phyloP scores from a whole-genome alignment of 2,113 vertebrate species.

The Prionailurus viverrinus region DNA sequence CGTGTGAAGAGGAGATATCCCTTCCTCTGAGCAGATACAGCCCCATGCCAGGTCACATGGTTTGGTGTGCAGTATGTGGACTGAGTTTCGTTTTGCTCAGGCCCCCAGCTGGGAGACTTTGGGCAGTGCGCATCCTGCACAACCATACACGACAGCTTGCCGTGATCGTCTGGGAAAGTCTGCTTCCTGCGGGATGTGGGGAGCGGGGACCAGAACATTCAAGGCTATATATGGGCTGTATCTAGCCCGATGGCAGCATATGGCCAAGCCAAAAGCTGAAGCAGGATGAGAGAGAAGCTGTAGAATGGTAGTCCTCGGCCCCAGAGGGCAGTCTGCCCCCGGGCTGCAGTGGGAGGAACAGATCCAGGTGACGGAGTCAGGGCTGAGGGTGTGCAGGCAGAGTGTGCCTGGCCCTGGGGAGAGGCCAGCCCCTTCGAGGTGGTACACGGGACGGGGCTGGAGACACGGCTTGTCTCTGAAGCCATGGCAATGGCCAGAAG shows the following conservation, averaged over 20 bases:
- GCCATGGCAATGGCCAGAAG: background rate
- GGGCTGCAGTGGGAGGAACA: background rate
- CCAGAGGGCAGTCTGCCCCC: no score
- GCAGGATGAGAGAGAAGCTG: background rate
- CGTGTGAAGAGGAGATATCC: background rate
- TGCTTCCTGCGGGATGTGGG: background rate
- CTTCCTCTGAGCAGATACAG: background rate
- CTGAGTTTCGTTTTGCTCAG: background rate
- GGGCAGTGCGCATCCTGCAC: background rate
- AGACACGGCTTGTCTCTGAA: background rate
- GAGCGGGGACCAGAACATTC: background rate
- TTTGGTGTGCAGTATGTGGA: background rate
- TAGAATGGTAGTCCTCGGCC: background rate
- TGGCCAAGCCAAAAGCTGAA: background rate
- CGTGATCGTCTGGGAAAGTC: background rate
- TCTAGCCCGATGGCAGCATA: background rate
- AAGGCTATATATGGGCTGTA: background rate
- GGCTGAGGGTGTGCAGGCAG: background rate
- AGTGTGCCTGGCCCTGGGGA: background rate
- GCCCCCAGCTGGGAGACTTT: background rate
- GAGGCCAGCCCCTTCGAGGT: background rate
- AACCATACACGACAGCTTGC: background rate
- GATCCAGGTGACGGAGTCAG: background rate
- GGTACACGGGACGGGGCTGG: background rate
- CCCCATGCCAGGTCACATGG: no score